phyloP scores from a whole-genome alignment of 2,797 vertebrate species.

The Urosaurus nigricauda region DNA sequence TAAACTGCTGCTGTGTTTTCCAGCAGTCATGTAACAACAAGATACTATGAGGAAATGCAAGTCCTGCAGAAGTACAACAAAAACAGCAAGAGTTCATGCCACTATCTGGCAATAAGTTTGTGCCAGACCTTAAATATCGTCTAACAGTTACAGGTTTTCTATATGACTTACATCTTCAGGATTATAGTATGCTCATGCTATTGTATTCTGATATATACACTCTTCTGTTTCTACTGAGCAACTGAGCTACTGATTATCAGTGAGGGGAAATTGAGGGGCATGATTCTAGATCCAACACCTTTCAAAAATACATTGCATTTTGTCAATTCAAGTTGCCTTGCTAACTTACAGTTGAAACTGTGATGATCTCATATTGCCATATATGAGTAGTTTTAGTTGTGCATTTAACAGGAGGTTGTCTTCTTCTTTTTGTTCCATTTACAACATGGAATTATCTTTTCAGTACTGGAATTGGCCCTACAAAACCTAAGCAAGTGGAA shows the following conservation, averaged over 20 bases:
- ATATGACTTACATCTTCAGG: neutral
- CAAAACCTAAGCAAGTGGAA: neutral
- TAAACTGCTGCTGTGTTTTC: constrained; percentile 12
- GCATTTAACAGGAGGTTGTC: neutral
- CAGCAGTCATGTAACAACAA: constrained; percentile 1
- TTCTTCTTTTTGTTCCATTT: neutral
- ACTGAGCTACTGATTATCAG: neutral
- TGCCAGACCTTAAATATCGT: neutral
- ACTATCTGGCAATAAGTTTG: neutral
- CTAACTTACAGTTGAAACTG: neutral
- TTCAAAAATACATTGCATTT: neutral
- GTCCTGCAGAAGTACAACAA: neutral
- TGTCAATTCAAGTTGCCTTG: too few relatives aligned
- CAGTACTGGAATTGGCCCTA: neutral
- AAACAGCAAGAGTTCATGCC: neutral
- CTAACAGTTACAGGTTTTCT: neutral
- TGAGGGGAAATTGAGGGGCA: neutral
- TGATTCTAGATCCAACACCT: neutral
- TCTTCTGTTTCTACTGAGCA: neutral
- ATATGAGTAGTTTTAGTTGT: neutral
- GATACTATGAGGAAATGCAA: neutral
- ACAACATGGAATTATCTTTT: neutral
- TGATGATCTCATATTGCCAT: neutral
- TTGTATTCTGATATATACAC: neutral
- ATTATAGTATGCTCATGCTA: neutral